Evolutionary conservation across 2,888 invertebrate species (phyloP).

Genomic region (Andrena dorsata): DNA sequence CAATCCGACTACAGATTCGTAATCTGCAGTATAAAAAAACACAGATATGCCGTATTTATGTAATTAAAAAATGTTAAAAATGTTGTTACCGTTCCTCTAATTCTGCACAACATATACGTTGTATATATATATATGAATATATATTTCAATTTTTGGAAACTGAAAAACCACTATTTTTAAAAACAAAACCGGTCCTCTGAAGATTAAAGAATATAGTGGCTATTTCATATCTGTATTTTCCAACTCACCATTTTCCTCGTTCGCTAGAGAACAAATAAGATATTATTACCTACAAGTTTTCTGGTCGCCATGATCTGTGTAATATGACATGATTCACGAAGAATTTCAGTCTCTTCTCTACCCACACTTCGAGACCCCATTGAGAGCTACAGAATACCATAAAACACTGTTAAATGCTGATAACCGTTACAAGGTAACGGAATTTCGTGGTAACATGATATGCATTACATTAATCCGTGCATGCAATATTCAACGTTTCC

Average conservation of each 20-base stretch:
- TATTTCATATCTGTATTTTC: neutral
- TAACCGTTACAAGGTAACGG: slow-evolving; percentile 29
- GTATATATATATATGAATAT: too few species aligned
- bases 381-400: neutral
- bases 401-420: slow-evolving; percentile 13
- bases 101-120: too few species aligned
- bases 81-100: too few species aligned
- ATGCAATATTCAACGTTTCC: slow-evolving; percentile 1
- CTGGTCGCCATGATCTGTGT: neutral
- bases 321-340: neutral
- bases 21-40: too few species aligned
- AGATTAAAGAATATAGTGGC: neutral
- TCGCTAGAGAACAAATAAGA: slow-evolving; percentile 4
- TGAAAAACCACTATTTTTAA: too few species aligned
- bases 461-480: neutral
- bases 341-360: neutral
- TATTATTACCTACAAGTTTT: slow-evolving; percentile 17
- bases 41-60: too few species aligned
- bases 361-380: neutral
- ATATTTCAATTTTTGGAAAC: too few species aligned
- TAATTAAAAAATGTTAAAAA: too few species aligned
- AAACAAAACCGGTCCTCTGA: too few species aligned
- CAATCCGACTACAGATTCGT: too few species aligned
- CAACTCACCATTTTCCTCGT: too few species aligned
- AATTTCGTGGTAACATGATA: slow-evolving; percentile 30